A percentile compares a stretch with the other conserved stretches of the same genome.
Conservation (phyloP, 2,113 vertebrate genomes). For the Brachirus orientalis region DNA sequence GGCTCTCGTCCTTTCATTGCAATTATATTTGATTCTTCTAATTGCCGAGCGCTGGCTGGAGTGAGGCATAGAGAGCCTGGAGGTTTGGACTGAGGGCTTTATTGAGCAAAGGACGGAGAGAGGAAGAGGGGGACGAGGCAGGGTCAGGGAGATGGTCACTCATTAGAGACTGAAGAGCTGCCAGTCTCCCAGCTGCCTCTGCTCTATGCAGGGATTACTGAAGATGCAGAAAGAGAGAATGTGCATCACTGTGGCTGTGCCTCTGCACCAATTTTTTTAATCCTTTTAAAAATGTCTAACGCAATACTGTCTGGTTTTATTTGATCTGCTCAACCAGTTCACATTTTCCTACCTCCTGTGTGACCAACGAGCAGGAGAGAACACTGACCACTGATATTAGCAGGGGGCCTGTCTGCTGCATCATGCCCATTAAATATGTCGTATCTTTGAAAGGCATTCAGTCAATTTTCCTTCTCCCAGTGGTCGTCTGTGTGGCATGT, state of each 20-base stretch:
- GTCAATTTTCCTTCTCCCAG: constrained; percentile 6
- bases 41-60: constrained; percentile 57
- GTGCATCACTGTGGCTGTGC: not conserved
- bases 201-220: constrained; percentile 43
- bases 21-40: constrained; percentile 48
- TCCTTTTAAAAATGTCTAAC: not conserved
- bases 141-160: constrained; percentile 67
- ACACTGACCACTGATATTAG: constrained; percentile 8
- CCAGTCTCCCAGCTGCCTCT: constrained; percentile 64
- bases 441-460: not conserved
- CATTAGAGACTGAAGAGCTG: constrained; percentile 67
- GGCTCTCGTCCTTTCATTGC: constrained; percentile 55
- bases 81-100: constrained; percentile 39
- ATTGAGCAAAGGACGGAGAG: constrained; percentile 44
- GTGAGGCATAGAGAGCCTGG: constrained; percentile 28
- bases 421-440: constrained; percentile 19
- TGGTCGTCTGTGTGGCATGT: not conserved
- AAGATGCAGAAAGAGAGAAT: constrained; percentile 12
- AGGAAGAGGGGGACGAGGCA: constrained; percentile 32
- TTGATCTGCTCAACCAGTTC: constrained; percentile 22
- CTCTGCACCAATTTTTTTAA: not conserved
- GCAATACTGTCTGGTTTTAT: constrained; percentile 1
- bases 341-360: too few species aligned
- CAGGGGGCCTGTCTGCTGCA: constrained; percentile 18
- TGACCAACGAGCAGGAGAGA: constrained; percentile 4